Percentiles rank a stretch among this genome's conserved stretches.
Evolutionary conservation across 2,888 invertebrate species (phyloP).

Genomic region (Bembecia ichneumoniformis): DNA sequence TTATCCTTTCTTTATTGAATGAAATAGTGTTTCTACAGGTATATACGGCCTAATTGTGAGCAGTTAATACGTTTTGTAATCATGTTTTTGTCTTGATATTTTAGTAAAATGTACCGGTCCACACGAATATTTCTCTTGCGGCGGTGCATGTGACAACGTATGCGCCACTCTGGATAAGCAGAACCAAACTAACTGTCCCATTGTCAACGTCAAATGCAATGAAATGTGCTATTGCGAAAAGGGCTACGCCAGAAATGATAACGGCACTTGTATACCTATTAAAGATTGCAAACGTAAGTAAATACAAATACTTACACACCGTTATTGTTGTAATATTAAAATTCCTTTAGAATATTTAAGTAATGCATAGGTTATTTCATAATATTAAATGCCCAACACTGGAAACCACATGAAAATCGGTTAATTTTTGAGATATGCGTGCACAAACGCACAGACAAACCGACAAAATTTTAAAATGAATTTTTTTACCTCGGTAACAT

Average conservation of each 20-base stretch:
- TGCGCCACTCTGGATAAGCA: slow-evolving; percentile 25
- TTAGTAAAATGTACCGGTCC: slow-evolving; percentile 24
- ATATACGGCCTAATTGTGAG: too few species aligned
- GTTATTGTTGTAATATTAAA: too few species aligned
- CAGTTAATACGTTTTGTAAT: too few species aligned
- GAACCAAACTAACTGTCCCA: slow-evolving; percentile 30
- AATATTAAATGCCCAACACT: too few species aligned
- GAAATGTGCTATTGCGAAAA: slow-evolving; percentile 31
- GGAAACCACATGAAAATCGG: too few species aligned
- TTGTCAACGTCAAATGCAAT: slow-evolving; percentile 26
- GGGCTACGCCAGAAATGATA: slow-evolving; percentile 25
- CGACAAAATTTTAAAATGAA: too few species aligned
- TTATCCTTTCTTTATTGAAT: too few species aligned
- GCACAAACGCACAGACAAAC: too few species aligned
- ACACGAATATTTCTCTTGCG: slow-evolving; percentile 33
- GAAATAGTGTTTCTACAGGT: too few species aligned
- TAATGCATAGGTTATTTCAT: background rate
- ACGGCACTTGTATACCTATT: slow-evolving; percentile 16
- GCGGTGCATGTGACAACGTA: slow-evolving; percentile 35
- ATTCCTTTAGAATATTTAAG: background rate
- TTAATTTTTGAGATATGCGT: too few species aligned
- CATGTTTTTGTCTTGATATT: slow-evolving; percentile 1
- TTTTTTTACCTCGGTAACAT: too few species aligned
- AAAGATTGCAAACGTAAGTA: slow-evolving; percentile 1
- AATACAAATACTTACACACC: background rate